Conservation (phyloP, 2,797 vertebrate species). For the Prionace glauca region DNA sequence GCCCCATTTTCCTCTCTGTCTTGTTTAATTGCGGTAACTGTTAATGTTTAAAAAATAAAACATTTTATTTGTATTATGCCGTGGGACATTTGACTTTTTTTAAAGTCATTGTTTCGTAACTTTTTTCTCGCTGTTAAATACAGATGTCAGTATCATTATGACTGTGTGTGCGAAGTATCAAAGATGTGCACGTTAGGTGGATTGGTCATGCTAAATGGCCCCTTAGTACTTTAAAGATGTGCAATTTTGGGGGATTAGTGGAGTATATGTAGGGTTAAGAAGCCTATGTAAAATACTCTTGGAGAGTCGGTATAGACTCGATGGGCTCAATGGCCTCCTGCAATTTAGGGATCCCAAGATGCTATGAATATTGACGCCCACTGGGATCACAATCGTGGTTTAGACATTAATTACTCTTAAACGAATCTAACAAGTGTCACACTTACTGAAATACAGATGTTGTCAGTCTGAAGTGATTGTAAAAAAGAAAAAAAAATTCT, state of each 20-base stretch:
- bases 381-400: neutral
- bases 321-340: too few species aligned
- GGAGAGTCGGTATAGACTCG: too few species aligned
- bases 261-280: too few species aligned
- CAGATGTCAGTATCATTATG: neutral
- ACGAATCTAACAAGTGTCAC: neutral
- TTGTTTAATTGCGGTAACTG: conserved; percentile 24
- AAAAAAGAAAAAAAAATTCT: neutral
- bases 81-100: neutral
- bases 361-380: neutral
- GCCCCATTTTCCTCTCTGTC: neutral
- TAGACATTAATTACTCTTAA: neutral
- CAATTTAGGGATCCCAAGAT: too few species aligned
- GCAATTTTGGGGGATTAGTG: too few species aligned
- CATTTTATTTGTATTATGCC: neutral
- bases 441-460: neutral
- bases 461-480: neutral
- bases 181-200: too few species aligned
- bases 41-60: neutral
- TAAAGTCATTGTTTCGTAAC: conserved; percentile 13
- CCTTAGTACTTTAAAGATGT: too few species aligned
- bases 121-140: neutral
- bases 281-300: too few species aligned
- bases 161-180: neutral
- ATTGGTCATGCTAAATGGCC: too few species aligned